Base-by-base conservation (phyloP, 2,888 invertebrate genomes). In the Steinernema hermaphroditum region DNA sequence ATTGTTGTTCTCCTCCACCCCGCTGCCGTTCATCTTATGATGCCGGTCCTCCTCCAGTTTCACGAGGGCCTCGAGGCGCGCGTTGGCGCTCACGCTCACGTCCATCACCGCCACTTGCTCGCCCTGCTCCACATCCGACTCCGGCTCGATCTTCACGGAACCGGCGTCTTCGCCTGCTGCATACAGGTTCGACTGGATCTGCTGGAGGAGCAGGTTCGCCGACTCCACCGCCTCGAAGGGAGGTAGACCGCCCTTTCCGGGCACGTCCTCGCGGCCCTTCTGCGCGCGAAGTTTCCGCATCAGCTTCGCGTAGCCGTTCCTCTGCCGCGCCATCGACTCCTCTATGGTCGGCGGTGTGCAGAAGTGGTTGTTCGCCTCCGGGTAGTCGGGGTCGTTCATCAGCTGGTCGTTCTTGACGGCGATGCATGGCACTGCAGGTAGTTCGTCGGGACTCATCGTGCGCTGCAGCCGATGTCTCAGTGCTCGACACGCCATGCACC, bases 401-500 rank as follows among this genome's bases (percentile, higher is more conserved):
- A 80, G 75, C 50, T 82, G 54, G 29, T 82, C 80, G 57, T 80
- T 80, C 54, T 80, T 80, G 24, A 80, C 80, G 2, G 80, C 80
- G 22, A 80, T 80, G 50, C 80, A 80, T 0, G 80, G 80, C 22
- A 80, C 77, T 22, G 80, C 80, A 19, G 80, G 80, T 24, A 80
- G 68, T 22, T 80, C 75, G n/a, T 82, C 82, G 37, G 75, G 75
- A 41, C 80, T 76, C 57, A 82, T 37, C 19, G 74, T 71, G 8
- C 82, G 54, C 46, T 82, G 82, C 14, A 80, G 78, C 19, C 82
- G 73, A 29, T 82, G 81, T n/a, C 80, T 49, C 27, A 80, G 75
- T 1, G 80, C 82, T 27, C 80, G 70, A 44, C 80, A 80, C 32
- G 81, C 80, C 81, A 80, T 81, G 72, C 80, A 80, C 24, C 80